Conservation (phyloP, 2,113 vertebrate genomes). For the Octodon degus region DNA sequence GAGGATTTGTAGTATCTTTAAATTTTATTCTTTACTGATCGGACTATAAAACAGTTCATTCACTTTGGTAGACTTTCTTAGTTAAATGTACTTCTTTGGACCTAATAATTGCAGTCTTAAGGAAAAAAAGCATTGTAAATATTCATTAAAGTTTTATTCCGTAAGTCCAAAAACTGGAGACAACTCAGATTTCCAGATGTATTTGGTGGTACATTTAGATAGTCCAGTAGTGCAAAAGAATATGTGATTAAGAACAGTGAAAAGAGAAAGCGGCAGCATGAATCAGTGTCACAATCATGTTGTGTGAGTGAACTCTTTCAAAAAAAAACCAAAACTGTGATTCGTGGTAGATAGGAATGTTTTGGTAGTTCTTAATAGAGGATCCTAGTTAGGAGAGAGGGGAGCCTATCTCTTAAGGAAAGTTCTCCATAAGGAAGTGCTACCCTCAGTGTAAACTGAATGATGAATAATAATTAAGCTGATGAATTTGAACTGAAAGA, state of each 20-base stretch:
- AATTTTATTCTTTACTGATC: neutral
- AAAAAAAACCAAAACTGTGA: neutral
- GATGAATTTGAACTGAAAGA: neutral
- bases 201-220: neutral
- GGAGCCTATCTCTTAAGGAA: neutral
- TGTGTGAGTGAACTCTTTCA: neutral
- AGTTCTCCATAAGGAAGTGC: neutral
- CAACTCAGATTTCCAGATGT: neutral
- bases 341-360: neutral
- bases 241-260: neutral
- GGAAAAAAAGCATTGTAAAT: neutral
- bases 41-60: neutral
- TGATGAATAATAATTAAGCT: neutral
- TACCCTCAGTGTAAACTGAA: neutral
- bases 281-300: neutral
- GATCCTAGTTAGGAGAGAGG: neutral
- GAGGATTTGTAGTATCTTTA: neutral
- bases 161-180: neutral
- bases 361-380: neutral
- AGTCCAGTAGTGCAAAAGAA: neutral
- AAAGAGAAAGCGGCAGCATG: neutral
- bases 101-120: neutral
- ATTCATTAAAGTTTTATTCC: neutral
- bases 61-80: neutral
- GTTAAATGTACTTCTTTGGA: neutral